phyloP scores from a whole-genome alignment of 2,797 vertebrate species.

The Gallinago solitaria region DNA sequence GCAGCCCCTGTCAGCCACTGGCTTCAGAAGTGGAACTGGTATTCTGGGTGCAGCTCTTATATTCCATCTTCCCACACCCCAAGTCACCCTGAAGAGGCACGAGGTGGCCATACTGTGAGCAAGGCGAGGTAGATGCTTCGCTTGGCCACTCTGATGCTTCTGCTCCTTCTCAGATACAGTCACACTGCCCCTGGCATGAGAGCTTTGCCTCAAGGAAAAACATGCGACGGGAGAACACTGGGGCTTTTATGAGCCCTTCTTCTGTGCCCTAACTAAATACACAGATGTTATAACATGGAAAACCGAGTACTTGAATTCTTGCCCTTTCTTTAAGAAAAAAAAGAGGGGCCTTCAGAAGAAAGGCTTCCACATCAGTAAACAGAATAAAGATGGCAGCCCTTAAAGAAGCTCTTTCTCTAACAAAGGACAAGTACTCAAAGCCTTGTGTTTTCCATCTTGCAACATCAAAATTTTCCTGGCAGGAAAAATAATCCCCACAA shows the following conservation, averaged over 20 bases:
- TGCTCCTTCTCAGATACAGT: not conserved
- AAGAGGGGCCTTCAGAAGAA: not conserved
- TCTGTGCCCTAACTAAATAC: conserved; percentile 45
- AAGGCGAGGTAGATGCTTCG: not conserved
- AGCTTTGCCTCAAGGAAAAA: not conserved
- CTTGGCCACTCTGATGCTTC: not conserved
- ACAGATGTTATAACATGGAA: conserved; percentile 52
- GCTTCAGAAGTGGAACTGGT: not conserved
- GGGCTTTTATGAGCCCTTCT: not conserved
- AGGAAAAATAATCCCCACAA: conserved; percentile 36
- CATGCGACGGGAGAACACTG: not conserved
- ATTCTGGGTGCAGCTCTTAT: not conserved
- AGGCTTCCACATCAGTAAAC: conserved; percentile 21
- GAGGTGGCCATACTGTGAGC: not conserved
- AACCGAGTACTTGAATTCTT: conserved; percentile 36
- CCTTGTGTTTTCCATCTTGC: conserved; percentile 40
- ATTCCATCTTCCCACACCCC: not conserved
- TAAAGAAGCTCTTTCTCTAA: conserved; percentile 25
- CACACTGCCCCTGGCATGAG: not conserved
- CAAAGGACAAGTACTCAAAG: conserved; percentile 49
- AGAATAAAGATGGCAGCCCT: conserved; percentile 13
- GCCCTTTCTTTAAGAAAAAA: conserved; percentile 24
- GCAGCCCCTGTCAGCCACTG: not conserved
- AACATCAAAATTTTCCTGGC: conserved; percentile 68
- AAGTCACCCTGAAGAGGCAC: not conserved